phyloP scores from a whole-genome alignment of 2,797 vertebrate genomes.

The Fratercula arctica region DNA sequence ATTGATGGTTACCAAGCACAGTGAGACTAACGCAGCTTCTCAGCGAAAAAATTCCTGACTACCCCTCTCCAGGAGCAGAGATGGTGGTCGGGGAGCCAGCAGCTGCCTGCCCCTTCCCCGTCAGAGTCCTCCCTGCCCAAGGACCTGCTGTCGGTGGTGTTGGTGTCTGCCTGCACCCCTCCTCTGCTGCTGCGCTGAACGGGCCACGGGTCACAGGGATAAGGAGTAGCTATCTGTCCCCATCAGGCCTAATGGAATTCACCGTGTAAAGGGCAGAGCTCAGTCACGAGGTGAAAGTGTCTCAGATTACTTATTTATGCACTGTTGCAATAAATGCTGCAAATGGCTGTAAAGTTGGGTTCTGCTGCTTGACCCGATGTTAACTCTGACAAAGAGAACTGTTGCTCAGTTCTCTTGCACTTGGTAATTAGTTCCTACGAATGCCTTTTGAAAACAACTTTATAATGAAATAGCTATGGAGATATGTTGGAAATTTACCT shows the following conservation, averaged over 20 bases:
- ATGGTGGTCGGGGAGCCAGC: neutral
- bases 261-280: neutral
- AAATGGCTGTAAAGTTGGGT: neutral
- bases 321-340: neutral
- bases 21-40: neutral
- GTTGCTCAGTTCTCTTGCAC: neutral
- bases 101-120: neutral
- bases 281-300: neutral
- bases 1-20: neutral
- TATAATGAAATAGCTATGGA: neutral
- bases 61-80: neutral
- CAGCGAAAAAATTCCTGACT: neutral
- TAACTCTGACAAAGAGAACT: neutral
- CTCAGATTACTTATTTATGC: neutral
- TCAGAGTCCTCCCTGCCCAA: neutral
- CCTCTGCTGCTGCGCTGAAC: neutral
- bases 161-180: rapidly evolving
- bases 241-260: neutral
- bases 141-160: neutral
- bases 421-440: neutral
- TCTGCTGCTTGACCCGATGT: neutral
- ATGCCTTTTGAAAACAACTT: neutral
- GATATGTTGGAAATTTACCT: neutral
- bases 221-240: neutral
- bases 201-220: rapidly evolving